Evolutionary conservation across 2,888 invertebrate species (phyloP), one percentile per base, ranked within the genome.

Genomic region (Pachliopta kotzebuea): DNA sequence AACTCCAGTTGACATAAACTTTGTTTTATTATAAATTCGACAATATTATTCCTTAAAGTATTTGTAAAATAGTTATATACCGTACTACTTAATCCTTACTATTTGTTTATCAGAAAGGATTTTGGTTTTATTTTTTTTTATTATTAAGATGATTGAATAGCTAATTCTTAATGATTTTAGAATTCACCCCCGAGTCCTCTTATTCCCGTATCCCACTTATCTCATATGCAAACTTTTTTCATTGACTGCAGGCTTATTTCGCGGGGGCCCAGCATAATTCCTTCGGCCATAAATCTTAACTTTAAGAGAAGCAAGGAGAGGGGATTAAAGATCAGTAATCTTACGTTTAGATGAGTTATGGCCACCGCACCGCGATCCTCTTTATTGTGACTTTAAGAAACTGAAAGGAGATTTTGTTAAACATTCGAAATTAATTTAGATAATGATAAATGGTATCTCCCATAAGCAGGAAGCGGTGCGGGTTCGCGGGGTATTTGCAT

Each of bases 311-410:
- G 86, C 90, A 84, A 83, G 78, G 91, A 89, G 92, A 93, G 93
- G 93, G 94, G 94, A 94, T 94, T 94, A 94, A 94, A 94, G 94
- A 94, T 94, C 94, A 94, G 94, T 94, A 94, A 94, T 94, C 94
- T 94, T 93, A 93, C 93, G 93, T 80, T 90, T 91, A 89, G 93
- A 94, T 94, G 94, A 94, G 92, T 94, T 94, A 94, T 94, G 93
- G 93, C 90, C 92, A 69, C 73, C 77, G 76, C 77, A 76, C 81
- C 81, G 78, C 83, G 84, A 85, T 85, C 89, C 90, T 86, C 90
- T 89, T 90, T 90, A 90, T 90, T 90, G 90, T 90, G 90, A 90
- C 90, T 90, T 89, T 90, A 90, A 91, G 91, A 90, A 91, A 91
- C 91, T 88, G 85, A 86, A 88, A 85, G 85, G 83, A 86, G 90